Evolutionary conservation across 2,888 invertebrate species (phyloP), one percentile per base, ranked within the genome.

Genomic region (Heliconius charithonia): DNA sequence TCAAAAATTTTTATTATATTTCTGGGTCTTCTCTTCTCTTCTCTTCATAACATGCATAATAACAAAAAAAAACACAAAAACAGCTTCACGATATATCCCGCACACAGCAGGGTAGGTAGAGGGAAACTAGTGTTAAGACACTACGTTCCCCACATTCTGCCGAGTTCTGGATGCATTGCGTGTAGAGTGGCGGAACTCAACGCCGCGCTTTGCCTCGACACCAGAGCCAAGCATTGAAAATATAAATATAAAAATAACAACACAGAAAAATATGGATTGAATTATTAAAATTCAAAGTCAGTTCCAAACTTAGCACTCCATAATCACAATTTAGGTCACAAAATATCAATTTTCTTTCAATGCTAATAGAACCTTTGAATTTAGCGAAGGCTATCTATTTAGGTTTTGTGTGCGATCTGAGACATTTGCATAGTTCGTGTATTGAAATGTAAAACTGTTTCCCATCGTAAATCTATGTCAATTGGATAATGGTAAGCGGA

Each of bases 381-480:
- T 12, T 9, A 65, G 1, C 22, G 27, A 74, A 62, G 74, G 63
- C 74, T 74, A 74, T 74, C 74, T 63, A 45, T 2, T 16, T 45
- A 59, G 27, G 65, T 27, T 45, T 74, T 74, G 74, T 65, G 63
- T 65, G 32, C 72, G 25, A 72, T 72, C 72, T 72, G 9, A 71
- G 56, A 63, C 59, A 74, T 74, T 74, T 74, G 45, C 74, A 74
- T 65, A 74, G 25, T 65, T 29, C 37, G 32, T 29, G 45, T 74
- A 65, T 74, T 41, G 74, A 74, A 65, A 65, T 63, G n/a, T 59
- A 56, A 71, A 29, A 45, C 37, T 29, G 22, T 56, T 76, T 76
- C 75, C 10, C 41, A 59, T 32, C 25, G 32, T 69, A 67, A 59
- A 76, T 76, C 65, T 75, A 56, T 76, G 69, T 76, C 69, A 63